phyloP scores from a whole-genome alignment of 2,113 vertebrate genomes.

The Cavia aperea region DNA sequence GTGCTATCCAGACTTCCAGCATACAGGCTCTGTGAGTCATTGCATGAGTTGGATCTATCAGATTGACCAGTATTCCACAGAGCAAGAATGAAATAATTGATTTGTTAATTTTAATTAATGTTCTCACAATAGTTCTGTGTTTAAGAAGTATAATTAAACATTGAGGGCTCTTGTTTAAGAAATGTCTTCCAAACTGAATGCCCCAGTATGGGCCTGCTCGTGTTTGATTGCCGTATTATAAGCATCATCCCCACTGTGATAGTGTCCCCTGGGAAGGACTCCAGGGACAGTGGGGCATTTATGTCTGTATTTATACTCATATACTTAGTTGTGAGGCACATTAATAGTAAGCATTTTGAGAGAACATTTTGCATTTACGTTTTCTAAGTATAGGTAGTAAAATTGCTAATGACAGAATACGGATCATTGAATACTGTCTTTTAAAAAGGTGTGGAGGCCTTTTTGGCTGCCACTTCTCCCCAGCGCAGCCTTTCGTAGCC shows the following conservation, averaged over 20 bases:
- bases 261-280: neutral
- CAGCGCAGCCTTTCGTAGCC: neutral
- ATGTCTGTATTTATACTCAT: neutral
- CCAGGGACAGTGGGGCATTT: neutral
- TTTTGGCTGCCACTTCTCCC: neutral
- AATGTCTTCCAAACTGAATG: neutral
- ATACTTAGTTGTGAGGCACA: neutral
- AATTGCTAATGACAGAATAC: neutral
- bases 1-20: neutral
- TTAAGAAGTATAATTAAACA: neutral
- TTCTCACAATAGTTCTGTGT: neutral
- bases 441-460: neutral
- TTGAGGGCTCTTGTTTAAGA: neutral
- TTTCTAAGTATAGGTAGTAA: neutral
- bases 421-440: neutral
- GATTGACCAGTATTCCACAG: neutral
- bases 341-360: neutral
- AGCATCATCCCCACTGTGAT: neutral
- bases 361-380: neutral
- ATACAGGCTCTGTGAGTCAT: neutral
- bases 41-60: neutral
- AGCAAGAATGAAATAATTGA: neutral
- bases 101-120: neutral
- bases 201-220: neutral
- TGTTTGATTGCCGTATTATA: fast-evolving